These are phyloP conservation scores for Glaucidium brasilianum DNA, from an alignment of 2,113 vertebrate genomes.

Conservation along the genomic window DNA sequence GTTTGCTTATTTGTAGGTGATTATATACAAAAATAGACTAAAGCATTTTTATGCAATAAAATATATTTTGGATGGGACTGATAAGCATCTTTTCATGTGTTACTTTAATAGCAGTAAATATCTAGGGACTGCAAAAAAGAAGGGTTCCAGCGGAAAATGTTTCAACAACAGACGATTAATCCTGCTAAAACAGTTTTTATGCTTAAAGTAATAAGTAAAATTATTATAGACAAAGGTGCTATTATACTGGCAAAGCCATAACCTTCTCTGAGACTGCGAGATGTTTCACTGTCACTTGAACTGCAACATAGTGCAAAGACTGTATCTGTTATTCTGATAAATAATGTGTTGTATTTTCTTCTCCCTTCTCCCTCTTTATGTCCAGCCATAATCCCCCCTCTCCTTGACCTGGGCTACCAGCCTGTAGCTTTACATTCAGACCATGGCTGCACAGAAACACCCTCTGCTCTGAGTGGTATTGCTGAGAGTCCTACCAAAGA, in stretches of 20 bases:
- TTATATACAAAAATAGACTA: neutral
- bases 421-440: neutral
- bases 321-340: neutral
- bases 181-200: neutral
- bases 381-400: neutral
- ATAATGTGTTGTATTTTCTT: neutral
- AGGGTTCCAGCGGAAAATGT: neutral
- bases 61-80: neutral
- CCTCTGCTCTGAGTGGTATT: fast-evolving
- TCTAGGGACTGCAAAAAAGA: neutral
- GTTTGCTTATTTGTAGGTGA: neutral
- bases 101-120: neutral
- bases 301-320: neutral
- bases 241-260: neutral
- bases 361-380: neutral
- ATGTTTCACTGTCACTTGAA: neutral
- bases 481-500: neutral
- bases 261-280: neutral
- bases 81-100: neutral
- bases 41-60: neutral
- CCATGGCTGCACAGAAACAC: neutral
- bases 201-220: neutral
- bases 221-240: neutral
- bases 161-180: neutral
- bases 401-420: neutral